Conservation (phyloP, 2,113 vertebrate species). For the Eublepharis macularius region DNA sequence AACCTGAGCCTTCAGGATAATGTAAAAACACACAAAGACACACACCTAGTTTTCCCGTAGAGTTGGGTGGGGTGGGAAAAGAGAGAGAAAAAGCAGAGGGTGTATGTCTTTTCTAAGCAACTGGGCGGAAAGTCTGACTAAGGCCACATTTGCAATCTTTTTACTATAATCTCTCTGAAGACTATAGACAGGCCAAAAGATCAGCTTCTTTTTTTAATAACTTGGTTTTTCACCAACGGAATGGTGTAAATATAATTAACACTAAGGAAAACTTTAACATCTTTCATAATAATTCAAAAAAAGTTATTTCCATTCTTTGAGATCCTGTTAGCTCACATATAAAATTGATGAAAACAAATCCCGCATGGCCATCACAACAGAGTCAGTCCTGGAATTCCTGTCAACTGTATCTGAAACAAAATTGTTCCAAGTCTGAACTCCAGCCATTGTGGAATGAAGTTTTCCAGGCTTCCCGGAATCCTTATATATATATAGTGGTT, state of each 20-base stretch:
- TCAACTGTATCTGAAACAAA: neutral
- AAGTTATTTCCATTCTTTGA: neutral
- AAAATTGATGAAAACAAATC: neutral
- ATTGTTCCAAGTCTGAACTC: neutral
- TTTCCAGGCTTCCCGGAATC: neutral
- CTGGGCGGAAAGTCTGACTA: neutral
- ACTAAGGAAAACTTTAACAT: neutral
- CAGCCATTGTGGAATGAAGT: neutral
- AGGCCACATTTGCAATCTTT: neutral
- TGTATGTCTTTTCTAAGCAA: neutral
- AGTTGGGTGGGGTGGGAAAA: neutral
- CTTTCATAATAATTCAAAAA: neutral
- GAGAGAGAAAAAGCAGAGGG: neutral
- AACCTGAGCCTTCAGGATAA: slow-evolving; percentile 3
- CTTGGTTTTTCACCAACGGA: neutral
- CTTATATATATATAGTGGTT: neutral
- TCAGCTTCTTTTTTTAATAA: neutral
- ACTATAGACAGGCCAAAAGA: neutral
- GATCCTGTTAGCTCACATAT: neutral
- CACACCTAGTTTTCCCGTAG: slow-evolving; percentile 17
- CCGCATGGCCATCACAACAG: no score
- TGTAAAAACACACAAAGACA: neutral
- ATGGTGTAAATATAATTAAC: slow-evolving; percentile 7
- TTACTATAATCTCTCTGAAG: slow-evolving; percentile 3
- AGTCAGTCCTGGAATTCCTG: no score